Evolutionary conservation across 2,797 vertebrate genomes (phyloP).

Genomic region (Myioborus melanocephalus): DNA sequence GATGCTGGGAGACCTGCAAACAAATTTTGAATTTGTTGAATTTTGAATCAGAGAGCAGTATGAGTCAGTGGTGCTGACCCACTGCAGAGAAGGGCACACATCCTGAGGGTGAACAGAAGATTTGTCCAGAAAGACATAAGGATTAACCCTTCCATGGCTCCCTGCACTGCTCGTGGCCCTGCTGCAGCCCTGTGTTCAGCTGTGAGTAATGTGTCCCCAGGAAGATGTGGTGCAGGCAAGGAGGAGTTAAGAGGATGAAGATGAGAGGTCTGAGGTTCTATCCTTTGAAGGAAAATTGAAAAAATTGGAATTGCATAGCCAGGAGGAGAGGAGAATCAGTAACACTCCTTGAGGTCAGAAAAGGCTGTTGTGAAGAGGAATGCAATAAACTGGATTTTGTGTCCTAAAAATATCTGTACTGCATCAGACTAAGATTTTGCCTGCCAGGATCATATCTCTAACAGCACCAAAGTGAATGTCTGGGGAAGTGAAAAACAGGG

Average conservation of each 20-base stretch:
- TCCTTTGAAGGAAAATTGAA: neutral
- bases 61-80: neutral
- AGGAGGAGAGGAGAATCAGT: neutral
- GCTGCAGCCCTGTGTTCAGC: neutral
- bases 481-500: neutral
- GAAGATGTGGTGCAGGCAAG: neutral
- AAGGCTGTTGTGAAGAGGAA: neutral
- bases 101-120: neutral
- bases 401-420: neutral
- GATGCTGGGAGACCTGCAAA: accelerated
- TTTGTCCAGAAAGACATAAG: neutral
- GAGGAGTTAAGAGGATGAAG: neutral
- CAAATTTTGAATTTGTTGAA: neutral
- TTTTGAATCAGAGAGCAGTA: neutral
- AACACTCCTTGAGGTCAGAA: neutral
- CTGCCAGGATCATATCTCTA: neutral
- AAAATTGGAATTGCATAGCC: neutral
- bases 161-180: neutral
- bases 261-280: neutral
- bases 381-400: neutral
- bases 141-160: neutral
- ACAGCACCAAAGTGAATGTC: neutral
- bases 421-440: neutral
- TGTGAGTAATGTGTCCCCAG: neutral
- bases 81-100: neutral